Base-by-base conservation (phyloP, 1,140 invertebrate genomes). In the Zaprionus tsacasi region DNA sequence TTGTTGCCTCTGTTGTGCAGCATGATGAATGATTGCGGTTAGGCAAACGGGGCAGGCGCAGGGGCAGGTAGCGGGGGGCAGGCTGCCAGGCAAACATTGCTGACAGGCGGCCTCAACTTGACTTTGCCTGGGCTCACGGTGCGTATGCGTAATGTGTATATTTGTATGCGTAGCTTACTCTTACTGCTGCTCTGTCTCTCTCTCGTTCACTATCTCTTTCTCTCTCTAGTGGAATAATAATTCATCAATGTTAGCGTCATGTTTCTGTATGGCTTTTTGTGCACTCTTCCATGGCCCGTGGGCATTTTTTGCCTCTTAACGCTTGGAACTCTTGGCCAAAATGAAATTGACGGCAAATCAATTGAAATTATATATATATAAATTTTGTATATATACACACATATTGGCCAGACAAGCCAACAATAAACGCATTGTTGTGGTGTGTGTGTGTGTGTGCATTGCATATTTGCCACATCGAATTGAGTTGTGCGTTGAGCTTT, bases 281-380 rank as follows among this genome's bases (percentile, higher is more conserved):
- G 35, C 38, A 63, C 30, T 66, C 40, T 45, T 45, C 58, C 12
- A 54, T 67, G 70, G 70, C 63, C 63, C 10, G 11, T 21, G 55
- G 64, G 40, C 60, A 64, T 12, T 71, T 76, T 79, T 54, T 71
- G 81, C 63, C 40, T 70, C 76, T 66, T 56, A 70, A 73, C 64
- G 40, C 66, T 64, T 35, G 52, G 67, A 61, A 60, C 54, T 43
- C n/a, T 63, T 57, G 68, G 68, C 45, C 72, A 11, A 82, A 86
- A 82, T 76, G 67, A 89, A 89, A 86, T 90, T 89, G 85, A 89
- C 79, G 87, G 78, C 82, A 90, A 89, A 89, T 89, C 85, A 90
- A 89, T 90, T 90, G 85, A 90, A 81, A 83, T 82, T 73, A 60
- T 59, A 66, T 21, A 66, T 21, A 66, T 45, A 56, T 13, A 38